These are phyloP conservation scores for Phalanger gymnotis DNA, from an alignment of 2,797 vertebrate genomes.

Conservation along the genomic window DNA sequence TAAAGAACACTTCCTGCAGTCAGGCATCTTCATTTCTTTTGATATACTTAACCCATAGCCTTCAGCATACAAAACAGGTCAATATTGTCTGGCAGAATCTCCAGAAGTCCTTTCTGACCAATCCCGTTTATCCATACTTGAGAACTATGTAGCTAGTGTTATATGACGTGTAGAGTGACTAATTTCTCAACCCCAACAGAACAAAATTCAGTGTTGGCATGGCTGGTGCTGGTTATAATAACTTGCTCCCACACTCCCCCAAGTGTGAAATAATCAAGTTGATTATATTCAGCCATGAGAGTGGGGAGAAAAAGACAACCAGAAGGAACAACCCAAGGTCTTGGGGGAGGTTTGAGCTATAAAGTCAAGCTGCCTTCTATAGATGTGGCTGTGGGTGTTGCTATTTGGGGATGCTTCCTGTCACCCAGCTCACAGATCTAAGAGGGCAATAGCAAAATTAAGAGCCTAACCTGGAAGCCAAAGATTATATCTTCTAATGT, in stretches of 20 bases:
- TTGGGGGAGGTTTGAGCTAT: conserved; percentile 11
- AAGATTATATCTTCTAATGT: not conserved
- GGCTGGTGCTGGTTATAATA: not conserved
- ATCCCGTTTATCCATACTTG: not conserved
- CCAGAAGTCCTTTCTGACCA: not conserved
- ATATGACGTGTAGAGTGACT: not conserved
- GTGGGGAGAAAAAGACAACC: conserved; percentile 1
- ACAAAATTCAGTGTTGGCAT: not conserved
- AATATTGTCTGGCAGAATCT: not conserved
- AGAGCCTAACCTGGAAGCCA: conserved; percentile 25
- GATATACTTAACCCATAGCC: not conserved
- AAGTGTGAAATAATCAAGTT: not conserved
- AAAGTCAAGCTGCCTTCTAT: conserved; percentile 10
- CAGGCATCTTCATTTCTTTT: not conserved
- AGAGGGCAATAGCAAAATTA: conserved; percentile 20
- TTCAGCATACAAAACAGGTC: not conserved
- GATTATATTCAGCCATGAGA: not conserved
- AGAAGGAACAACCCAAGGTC: conserved; percentile 11
- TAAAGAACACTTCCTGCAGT: not conserved
- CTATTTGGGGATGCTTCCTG: conserved; percentile 55
- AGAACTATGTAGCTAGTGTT: not conserved
- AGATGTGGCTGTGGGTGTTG: conserved; percentile 47
- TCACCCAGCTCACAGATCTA: conserved; percentile 27
- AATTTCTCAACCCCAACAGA: not conserved
- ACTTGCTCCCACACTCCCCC: accelerated